Conservation (phyloP, 2,797 vertebrate genomes). For the Gobio occitaniae region DNA sequence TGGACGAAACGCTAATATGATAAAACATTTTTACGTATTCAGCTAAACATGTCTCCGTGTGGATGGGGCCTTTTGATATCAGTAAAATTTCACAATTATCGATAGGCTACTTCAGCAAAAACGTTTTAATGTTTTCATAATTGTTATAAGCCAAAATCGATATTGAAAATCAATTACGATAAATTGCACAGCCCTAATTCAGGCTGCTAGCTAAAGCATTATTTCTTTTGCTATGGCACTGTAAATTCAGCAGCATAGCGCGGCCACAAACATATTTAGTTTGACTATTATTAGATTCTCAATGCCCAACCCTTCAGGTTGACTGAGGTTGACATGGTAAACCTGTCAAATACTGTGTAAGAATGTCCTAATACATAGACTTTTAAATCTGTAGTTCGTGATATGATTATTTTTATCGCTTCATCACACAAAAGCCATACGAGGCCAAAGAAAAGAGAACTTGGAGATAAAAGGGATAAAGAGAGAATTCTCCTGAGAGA, state of each 20-base stretch:
- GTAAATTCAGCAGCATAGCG: neutral
- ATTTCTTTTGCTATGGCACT: neutral
- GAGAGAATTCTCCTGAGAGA: conserved; percentile 28
- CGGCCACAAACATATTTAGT: neutral
- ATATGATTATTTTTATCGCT: conserved; percentile 11
- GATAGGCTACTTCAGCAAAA: too few species aligned
- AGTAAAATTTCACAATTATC: too few species aligned
- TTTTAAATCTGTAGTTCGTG: neutral
- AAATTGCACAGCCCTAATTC: neutral
- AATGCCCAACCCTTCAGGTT: neutral
- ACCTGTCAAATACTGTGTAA: neutral
- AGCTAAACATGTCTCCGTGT: too few species aligned
- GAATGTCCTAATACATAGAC: neutral
- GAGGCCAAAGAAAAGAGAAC: conserved; percentile 29
- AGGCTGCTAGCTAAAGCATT: neutral
- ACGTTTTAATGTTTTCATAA: too few species aligned
- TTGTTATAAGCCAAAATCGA: too few species aligned
- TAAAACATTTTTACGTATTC: too few species aligned
- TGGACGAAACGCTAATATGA: too few species aligned
- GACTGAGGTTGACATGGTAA: neutral
- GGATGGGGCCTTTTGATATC: too few species aligned
- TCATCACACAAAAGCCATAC: conserved; percentile 13
- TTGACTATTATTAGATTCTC: neutral
- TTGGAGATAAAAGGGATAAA: conserved; percentile 46
- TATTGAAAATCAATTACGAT: too few species aligned